These are phyloP conservation scores for Andricus grossulariae DNA, from an alignment of 1,140 invertebrate species.

Conservation along the genomic window DNA sequence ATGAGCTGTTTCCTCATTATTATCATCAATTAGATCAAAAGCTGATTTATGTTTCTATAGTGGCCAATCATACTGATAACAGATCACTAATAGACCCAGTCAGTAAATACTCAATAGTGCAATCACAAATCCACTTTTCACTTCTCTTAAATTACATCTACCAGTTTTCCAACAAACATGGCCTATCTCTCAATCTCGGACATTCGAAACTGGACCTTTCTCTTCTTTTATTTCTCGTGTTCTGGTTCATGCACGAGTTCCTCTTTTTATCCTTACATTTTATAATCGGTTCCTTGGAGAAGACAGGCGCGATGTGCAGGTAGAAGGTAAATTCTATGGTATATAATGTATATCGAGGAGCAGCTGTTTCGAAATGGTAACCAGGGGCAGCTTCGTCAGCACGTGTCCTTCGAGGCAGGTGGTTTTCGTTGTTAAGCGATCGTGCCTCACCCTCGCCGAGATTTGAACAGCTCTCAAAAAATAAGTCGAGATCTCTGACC, in stretches of 20 bases:
- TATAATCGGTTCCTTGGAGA: conserved; percentile 25
- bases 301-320: conserved; percentile 18
- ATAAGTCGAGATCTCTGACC: conserved; percentile 16
- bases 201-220: background rate
- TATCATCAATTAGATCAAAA: too few species aligned
- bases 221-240: background rate
- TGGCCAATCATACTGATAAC: too few species aligned
- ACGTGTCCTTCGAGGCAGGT: conserved; percentile 21
- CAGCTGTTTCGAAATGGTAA: conserved; percentile 20
- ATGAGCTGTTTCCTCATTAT: too few species aligned
- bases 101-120: too few species aligned
- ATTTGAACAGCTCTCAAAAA: conserved; percentile 21
- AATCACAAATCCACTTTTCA: too few species aligned
- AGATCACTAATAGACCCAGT: too few species aligned
- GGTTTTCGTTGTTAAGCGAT: conserved; percentile 14
- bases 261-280: conserved; percentile 12
- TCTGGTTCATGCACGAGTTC: conserved; percentile 7
- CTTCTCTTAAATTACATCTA: too few species aligned
- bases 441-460: conserved; percentile 23
- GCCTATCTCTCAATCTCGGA: background rate
- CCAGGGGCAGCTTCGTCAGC: conserved; percentile 24
- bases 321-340: conserved; percentile 9
- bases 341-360: background rate
- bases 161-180: background rate
- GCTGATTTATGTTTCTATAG: too few species aligned